These are phyloP conservation scores for Puntigrus tetrazona DNA, from an alignment of 2,113 vertebrate genomes.

Conservation along the genomic window DNA sequence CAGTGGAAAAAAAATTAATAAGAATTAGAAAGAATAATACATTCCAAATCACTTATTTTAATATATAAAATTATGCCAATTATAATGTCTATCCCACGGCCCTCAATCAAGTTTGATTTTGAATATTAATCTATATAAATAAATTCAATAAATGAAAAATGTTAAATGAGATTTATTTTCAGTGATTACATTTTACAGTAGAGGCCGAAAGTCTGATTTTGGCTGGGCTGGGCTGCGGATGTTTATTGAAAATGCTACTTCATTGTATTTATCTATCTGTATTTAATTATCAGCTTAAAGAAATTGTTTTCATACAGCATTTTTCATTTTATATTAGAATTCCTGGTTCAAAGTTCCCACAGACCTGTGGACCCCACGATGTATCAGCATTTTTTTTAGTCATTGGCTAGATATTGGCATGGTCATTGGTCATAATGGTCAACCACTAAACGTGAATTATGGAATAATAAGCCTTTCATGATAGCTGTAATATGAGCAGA, in stretches of 20 bases:
- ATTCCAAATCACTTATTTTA: no score
- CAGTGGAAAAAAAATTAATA: no score
- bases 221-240: no score
- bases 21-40: no score
- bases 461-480: conserved; percentile 5
- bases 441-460: conserved; percentile 4
- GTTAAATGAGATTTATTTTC: neutral
- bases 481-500: neutral
- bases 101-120: neutral
- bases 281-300: no score
- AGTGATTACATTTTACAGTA: neutral
- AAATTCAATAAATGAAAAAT: neutral
- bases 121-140: neutral
- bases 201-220: neutral
- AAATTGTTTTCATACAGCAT: no score
- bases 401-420: neutral
- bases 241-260: neutral
- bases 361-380: neutral
- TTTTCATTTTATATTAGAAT: neutral
- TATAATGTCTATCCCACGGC: neutral
- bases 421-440: neutral
- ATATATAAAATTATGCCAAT: no score
- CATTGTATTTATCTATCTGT: no score
- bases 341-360: neutral
- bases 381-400: neutral